These are phyloP conservation scores for Peromyscus leucopus DNA, from an alignment of 2,113 vertebrate species.

Conservation along the genomic window DNA sequence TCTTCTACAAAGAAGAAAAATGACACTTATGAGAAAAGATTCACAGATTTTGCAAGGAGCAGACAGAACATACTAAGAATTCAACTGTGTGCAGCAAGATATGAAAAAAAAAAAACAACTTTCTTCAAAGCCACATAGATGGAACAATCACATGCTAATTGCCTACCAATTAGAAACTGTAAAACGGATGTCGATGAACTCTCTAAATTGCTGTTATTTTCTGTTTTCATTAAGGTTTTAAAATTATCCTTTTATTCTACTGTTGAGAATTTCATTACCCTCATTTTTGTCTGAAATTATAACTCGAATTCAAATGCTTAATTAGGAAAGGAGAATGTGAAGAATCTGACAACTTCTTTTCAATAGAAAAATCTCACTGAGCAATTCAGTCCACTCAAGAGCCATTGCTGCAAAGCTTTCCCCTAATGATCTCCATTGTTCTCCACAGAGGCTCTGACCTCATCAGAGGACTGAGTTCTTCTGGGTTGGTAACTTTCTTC, in stretches of 20 bases:
- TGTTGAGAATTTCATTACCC: conserved; percentile 68
- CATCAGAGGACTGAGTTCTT: background rate
- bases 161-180: conserved; percentile 64
- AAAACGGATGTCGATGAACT: conserved; percentile 65
- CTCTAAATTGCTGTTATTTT: conserved; percentile 78
- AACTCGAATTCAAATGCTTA: conserved; percentile 74
- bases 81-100: background rate
- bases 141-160: conserved; percentile 76
- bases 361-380: conserved; percentile 60
- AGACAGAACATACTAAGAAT: background rate
- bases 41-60: background rate
- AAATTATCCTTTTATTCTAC: conserved; percentile 73
- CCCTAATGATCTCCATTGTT: conserved; percentile 63
- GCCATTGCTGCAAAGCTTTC: background rate
- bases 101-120: background rate
- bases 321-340: conserved; percentile 73
- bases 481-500: conserved; percentile 37
- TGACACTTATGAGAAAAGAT: background rate
- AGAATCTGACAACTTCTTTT: conserved; percentile 73
- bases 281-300: conserved; percentile 64
- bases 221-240: conserved; percentile 76
- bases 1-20: background rate
- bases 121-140: conserved; percentile 44
- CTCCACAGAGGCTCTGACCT: conserved; percentile 36
- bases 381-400: conserved; percentile 60